Percentiles rank a stretch among this genome's conserved stretches.
phyloP scores from a whole-genome alignment of 2,797 vertebrate genomes.

The Picus viridis region DNA sequence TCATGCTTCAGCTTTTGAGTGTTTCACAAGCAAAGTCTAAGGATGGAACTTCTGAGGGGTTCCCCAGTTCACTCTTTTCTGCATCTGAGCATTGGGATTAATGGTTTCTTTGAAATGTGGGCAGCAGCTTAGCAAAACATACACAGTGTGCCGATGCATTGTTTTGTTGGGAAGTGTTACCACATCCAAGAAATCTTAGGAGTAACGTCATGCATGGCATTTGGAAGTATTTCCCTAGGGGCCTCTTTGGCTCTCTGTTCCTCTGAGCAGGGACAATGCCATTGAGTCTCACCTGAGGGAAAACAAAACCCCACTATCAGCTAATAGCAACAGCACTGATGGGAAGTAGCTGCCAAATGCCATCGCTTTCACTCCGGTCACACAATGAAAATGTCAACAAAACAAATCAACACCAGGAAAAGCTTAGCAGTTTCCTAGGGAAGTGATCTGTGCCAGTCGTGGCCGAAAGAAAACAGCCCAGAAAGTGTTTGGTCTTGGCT shows the following conservation, averaged over 20 bases:
- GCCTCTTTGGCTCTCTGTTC: not conserved
- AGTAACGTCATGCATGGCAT: not conserved
- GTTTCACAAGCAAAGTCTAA: not conserved
- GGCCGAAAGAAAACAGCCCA: not conserved
- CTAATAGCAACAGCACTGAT: not conserved
- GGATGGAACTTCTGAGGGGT: not conserved
- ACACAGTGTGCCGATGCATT: not conserved
- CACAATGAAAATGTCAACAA: slow-evolving; percentile 38
- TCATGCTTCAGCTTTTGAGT: not conserved
- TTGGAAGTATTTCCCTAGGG: not conserved
- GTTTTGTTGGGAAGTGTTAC: slow-evolving; percentile 2
- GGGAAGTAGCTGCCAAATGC: slow-evolving; percentile 26
- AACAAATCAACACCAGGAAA: not conserved
- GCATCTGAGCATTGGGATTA: not conserved
- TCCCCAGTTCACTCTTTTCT: not conserved
- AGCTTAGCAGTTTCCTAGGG: slow-evolving; percentile 40
- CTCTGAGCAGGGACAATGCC: slow-evolving; percentile 15
- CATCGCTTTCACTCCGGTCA: not conserved
- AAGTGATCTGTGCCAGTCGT: not conserved
- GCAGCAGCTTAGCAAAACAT: not conserved
- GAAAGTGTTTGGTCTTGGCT: not conserved
- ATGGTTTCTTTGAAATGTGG: slow-evolving; percentile 10
- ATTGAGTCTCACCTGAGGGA: not conserved
- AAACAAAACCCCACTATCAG: slow-evolving; percentile 3
- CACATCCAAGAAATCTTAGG: not conserved